Percentiles rank a stretch among this genome's conserved stretches.
Evolutionary conservation across 2,888 invertebrate genomes (phyloP).

Genomic region (Girardia tigrina): DNA sequence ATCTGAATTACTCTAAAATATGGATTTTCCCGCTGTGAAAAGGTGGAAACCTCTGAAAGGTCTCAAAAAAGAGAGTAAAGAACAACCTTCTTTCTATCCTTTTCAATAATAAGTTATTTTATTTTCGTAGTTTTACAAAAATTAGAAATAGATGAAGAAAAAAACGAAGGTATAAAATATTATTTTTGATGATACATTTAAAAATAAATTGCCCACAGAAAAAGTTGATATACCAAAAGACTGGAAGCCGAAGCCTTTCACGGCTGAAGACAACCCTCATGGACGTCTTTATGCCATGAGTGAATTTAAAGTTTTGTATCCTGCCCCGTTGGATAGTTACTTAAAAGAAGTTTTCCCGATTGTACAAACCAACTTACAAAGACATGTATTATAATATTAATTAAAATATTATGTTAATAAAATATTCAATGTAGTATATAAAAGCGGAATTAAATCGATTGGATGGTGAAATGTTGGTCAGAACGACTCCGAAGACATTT

Average conservation of each 20-base stretch:
- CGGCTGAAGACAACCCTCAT: neutral
- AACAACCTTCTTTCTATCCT: neutral
- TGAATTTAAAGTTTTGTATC: neutral
- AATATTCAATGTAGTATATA: conserved; percentile 56
- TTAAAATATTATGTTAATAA: no score
- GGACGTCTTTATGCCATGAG: neutral
- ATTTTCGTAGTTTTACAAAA: neutral
- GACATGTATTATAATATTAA: no score
- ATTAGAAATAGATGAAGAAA: neutral
- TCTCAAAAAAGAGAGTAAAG: neutral
- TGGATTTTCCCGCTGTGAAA: neutral
- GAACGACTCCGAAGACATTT: conserved; percentile 84
- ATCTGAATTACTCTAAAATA: neutral
- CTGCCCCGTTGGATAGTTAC: neutral
- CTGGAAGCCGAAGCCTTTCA: neutral
- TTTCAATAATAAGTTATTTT: neutral
- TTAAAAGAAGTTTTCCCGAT: neutral
- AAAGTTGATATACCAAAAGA: neutral
- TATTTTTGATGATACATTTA: no score
- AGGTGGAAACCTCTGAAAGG: neutral
- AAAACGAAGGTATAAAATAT: no score
- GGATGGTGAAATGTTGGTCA: conserved; percentile 83
- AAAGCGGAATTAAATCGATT: conserved; percentile 76
- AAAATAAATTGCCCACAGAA: no score
- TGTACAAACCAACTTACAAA: neutral